phyloP scores from a whole-genome alignment of 2,888 invertebrate species.

The Parelbella ahira region DNA sequence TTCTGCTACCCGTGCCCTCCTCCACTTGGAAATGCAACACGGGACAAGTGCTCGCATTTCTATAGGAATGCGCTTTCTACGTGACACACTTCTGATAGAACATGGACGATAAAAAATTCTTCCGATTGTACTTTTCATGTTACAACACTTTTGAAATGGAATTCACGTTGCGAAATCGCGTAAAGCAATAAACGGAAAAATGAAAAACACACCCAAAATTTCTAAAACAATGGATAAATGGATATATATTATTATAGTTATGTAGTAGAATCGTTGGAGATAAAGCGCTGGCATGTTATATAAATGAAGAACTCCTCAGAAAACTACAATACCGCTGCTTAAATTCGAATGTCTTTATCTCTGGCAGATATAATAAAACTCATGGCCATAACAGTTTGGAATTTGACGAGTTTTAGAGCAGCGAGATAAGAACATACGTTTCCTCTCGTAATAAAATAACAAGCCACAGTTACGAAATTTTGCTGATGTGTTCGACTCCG shows the following conservation, averaged over 20 bases:
- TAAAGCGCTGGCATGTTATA: no score
- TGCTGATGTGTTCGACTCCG: no score
- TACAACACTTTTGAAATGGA: neutral
- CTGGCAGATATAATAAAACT: slow-evolving; percentile 4
- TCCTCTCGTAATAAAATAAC: slow-evolving; percentile 5
- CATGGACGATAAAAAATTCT: slow-evolving; percentile 4
- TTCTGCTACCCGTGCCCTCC: slow-evolving; percentile 18
- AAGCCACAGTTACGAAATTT: no score
- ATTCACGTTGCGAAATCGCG: neutral
- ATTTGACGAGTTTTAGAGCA: slow-evolving; percentile 7
- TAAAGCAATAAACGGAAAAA: no score
- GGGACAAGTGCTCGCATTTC: slow-evolving; percentile 15
- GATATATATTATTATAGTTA: no score
- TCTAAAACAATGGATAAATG: no score
- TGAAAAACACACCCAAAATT: no score
- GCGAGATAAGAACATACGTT: slow-evolving; percentile 9
- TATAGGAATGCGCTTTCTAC: slow-evolving; percentile 23
- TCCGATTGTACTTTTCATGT: neutral
- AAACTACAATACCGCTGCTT: slow-evolving; percentile 1
- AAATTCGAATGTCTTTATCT: slow-evolving; percentile 11
- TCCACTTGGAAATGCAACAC: slow-evolving; percentile 23
- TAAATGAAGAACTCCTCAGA: slow-evolving; percentile 6
- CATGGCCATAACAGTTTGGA: slow-evolving; percentile 6
- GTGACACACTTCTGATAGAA: slow-evolving; percentile 20
- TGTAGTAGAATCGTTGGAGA: no score